These are phyloP conservation scores for Sphenodon punctatus DNA, from an alignment of 2,797 vertebrate genomes.

Conservation along the genomic window DNA sequence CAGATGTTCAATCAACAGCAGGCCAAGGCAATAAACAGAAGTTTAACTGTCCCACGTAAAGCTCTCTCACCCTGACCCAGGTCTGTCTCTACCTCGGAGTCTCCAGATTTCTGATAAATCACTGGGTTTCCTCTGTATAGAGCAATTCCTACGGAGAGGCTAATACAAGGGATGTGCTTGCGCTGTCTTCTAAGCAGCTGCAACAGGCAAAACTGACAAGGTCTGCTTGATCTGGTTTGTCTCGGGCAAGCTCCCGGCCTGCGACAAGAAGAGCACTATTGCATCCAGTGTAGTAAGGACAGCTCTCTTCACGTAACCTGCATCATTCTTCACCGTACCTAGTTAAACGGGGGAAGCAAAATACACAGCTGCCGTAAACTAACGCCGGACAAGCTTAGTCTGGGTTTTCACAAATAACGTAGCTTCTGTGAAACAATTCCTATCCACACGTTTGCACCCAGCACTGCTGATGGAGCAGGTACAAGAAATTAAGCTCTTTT, in stretches of 20 bases:
- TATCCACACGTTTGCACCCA: neutral
- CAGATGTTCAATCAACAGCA: accelerated
- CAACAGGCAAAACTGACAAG: neutral
- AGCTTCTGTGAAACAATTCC: neutral
- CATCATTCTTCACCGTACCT: neutral
- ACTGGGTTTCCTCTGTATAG: conserved; percentile 3
- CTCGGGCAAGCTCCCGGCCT: neutral
- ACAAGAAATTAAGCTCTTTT: neutral
- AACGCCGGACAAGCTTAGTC: conserved; percentile 8
- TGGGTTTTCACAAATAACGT: neutral
- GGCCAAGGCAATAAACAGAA: neutral
- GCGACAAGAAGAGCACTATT: neutral
- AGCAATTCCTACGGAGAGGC: conserved; percentile 16
- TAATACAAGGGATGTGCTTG: conserved; percentile 24
- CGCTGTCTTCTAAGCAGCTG: neutral
- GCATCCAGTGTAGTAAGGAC: neutral
- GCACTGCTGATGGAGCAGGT: neutral
- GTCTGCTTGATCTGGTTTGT: neutral
- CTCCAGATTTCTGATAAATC: conserved; percentile 32
- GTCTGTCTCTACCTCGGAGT: conserved; percentile 14
- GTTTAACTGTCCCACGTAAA: neutral
- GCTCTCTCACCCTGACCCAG: neutral
- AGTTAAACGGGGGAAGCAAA: neutral
- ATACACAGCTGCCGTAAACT: neutral
- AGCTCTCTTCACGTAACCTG: neutral